Conservation (phyloP, 2,888 invertebrate genomes). For the Pyrrhia umbra region DNA sequence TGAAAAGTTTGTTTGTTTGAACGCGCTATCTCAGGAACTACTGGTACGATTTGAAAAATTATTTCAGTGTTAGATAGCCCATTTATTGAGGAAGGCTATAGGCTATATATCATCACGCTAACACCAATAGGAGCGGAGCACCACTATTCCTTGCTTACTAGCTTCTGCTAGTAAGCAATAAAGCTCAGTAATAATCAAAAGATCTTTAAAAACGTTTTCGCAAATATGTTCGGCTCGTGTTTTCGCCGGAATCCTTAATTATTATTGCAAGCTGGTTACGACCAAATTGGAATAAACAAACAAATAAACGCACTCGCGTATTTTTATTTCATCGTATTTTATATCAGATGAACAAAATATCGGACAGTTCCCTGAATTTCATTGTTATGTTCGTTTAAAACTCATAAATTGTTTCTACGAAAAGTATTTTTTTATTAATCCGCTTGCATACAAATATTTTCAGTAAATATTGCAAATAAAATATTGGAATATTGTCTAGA, state of each 20-base stretch:
- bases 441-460: constrained; percentile 6
- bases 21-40: no score
- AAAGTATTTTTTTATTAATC: constrained; percentile 1
- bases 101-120: no score
- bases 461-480: constrained; percentile 22
- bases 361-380: neutral
- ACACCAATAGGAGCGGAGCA: no score
- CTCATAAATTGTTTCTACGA: neutral
- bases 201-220: no score
- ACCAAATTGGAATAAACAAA: neutral
- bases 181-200: neutral
- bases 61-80: no score
- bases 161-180: no score
- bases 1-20: no score
- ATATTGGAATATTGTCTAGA: constrained; percentile 10
- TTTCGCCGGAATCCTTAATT: neutral
- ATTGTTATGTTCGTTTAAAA: neutral
- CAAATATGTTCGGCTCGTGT: no score
- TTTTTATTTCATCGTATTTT: neutral
- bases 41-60: no score
- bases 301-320: neutral
- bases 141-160: no score
- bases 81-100: no score
- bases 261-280: no score
- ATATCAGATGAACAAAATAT: neutral